phyloP scores from a whole-genome alignment of 1,140 invertebrate species.

The Trypoxylus dichotomus region DNA sequence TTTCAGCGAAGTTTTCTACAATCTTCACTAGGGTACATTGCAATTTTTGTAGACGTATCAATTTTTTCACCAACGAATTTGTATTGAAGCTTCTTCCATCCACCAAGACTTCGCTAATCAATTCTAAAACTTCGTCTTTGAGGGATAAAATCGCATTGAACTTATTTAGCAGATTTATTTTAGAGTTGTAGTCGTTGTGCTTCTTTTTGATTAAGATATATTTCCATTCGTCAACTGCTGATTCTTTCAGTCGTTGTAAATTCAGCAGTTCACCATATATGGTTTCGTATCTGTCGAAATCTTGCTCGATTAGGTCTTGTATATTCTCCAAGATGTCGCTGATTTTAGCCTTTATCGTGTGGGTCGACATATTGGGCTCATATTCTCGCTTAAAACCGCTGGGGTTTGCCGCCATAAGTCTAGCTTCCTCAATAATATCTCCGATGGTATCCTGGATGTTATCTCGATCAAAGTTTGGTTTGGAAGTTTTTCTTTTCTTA shows the following conservation, averaged over 20 bases:
- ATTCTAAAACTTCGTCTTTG: background rate
- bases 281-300: background rate
- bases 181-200: background rate
- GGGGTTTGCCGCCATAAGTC: background rate
- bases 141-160: background rate
- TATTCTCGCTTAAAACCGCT: background rate
- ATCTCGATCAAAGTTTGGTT: background rate
- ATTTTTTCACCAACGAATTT: background rate
- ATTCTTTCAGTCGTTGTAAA: slow-evolving; percentile 5
- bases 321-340: background rate
- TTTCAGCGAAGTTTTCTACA: background rate
- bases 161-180: slow-evolving; percentile 1
- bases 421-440: background rate
- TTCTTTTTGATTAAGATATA: background rate
- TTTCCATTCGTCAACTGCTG: background rate
- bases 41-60: background rate
- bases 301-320: background rate
- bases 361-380: background rate
- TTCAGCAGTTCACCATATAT: background rate
- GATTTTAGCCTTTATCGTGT: background rate
- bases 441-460: background rate
- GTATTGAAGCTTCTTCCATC: background rate
- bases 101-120: background rate
- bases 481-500: background rate
- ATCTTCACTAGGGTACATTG: background rate